Conservation (phyloP, 2,797 vertebrate genomes). For the Vespertilio murinus region DNA sequence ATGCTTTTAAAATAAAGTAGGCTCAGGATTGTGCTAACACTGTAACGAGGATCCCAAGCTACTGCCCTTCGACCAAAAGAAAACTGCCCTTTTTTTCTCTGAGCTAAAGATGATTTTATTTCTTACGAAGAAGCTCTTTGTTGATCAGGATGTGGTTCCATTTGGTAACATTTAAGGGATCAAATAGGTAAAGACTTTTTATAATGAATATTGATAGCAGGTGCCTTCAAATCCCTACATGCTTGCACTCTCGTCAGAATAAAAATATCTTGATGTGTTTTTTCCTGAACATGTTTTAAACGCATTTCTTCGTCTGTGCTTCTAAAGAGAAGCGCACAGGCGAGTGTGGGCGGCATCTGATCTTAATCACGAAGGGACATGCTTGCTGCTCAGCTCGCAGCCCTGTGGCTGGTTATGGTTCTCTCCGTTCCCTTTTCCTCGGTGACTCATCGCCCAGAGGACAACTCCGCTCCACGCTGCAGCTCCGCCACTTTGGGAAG, state of each 20-base stretch:
- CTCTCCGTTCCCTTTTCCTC: not conserved
- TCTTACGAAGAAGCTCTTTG: conserved; percentile 69
- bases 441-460: conserved; percentile 7
- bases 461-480: not conserved
- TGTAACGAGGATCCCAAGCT: conserved; percentile 62
- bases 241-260: conserved; percentile 54
- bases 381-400: not conserved
- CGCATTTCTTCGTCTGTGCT: conserved; percentile 46
- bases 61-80: conserved; percentile 64
- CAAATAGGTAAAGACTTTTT: conserved; percentile 79
- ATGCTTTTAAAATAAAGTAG: conserved; percentile 78
- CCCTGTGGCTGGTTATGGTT: not conserved
- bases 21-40: conserved; percentile 72
- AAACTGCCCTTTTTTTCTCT: conserved; percentile 64
- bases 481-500: conserved; percentile 39
- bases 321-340: conserved; percentile 49
- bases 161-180: conserved; percentile 82
- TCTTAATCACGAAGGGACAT: conserved; percentile 54
- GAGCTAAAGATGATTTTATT: conserved; percentile 57
- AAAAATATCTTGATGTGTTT: conserved; percentile 69
- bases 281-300: conserved; percentile 68
- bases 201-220: conserved; percentile 69
- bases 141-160: conserved; percentile 78
- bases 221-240: conserved; percentile 65
- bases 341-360: conserved; percentile 61